Evolutionary conservation across 1,140 invertebrate species (phyloP).

Genomic region (Teleogryllus occipitalis): DNA sequence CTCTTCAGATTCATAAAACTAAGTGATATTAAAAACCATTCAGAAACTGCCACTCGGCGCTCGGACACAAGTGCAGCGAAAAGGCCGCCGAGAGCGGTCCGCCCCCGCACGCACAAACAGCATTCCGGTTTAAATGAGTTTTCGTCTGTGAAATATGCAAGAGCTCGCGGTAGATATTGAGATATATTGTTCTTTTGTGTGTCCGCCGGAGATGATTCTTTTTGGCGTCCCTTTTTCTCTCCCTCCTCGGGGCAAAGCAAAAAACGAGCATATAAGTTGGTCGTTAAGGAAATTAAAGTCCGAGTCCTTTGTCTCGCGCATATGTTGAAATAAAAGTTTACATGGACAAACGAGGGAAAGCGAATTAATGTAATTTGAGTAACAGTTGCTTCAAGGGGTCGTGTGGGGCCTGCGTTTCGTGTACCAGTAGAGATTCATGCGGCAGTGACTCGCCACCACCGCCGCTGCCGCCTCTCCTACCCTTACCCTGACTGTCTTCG

Average conservation of each 20-base stretch:
- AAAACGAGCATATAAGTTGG: background rate
- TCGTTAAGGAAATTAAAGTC: background rate
- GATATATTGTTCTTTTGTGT: background rate
- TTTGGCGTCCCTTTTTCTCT: background rate
- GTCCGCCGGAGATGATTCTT: background rate
- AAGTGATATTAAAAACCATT: background rate
- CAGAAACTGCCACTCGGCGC: background rate
- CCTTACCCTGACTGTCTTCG: background rate
- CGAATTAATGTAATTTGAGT: background rate
- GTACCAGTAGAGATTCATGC: too few relatives aligned
- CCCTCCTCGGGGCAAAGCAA: background rate
- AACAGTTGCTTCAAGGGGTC: background rate
- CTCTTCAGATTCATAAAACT: background rate
- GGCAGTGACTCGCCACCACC: background rate
- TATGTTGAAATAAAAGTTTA: background rate
- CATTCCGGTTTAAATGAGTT: background rate
- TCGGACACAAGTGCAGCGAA: background rate
- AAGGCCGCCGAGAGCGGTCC: too few relatives aligned
- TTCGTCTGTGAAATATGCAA: background rate
- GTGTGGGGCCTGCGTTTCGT: too few relatives aligned
- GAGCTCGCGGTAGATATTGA: background rate
- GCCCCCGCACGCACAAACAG: too few relatives aligned
- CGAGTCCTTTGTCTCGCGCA: background rate
- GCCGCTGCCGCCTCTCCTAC: background rate
- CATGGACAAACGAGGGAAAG: background rate